Base-by-base conservation (phyloP, 2,797 vertebrate genomes). In the Hippocampus kuda region DNA sequence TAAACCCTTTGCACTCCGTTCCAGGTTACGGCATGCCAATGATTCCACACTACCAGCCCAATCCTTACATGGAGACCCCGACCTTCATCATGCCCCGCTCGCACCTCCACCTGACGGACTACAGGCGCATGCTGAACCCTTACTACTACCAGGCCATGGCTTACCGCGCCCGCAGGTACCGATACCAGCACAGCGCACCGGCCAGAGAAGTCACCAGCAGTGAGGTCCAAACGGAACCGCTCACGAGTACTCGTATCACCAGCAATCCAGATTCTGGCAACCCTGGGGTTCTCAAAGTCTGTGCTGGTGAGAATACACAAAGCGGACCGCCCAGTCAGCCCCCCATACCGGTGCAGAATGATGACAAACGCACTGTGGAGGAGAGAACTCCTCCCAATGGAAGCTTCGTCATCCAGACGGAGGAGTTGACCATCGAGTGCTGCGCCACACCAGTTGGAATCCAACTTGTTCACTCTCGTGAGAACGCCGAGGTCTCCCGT, bases 141-240 rank as follows among this genome's bases (percentile, higher is more conserved):
- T 88, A 89, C 66, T 75, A 89, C 51, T 89, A 90, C 63, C 89
- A 90, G 64, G 83, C 87, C 48, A 87, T 91, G 88, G 88, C 89
- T 18, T 91, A 90, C 77, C 91, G 91, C 6, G 67, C 90, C 20
- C 88, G 89, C 51, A 73, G 85, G 56, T 87, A 89, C 68, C 88
- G 85, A 60, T 92, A 88, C 74, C 91, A 93, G 68, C 89, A 91
- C 9, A 78, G 69, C 12, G 44, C 70, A 5, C 70, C 82, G 0
- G 16, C 72, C 38, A 82, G 79, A 64, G 87, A 90, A 51, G 91
- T 82, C 75, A 86, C 82, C 59, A 91, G 72, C 77, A 86, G 86
- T 0, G 89, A 93, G 76, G 90, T 92, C 18, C 92, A 93, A 78
- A 93, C 92, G 0, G 92, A 93, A 41, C 89, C 91, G 0, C 61